Evolutionary conservation across 2,797 vertebrate genomes (phyloP).

Genomic region (Enteromius paludinosus): DNA sequence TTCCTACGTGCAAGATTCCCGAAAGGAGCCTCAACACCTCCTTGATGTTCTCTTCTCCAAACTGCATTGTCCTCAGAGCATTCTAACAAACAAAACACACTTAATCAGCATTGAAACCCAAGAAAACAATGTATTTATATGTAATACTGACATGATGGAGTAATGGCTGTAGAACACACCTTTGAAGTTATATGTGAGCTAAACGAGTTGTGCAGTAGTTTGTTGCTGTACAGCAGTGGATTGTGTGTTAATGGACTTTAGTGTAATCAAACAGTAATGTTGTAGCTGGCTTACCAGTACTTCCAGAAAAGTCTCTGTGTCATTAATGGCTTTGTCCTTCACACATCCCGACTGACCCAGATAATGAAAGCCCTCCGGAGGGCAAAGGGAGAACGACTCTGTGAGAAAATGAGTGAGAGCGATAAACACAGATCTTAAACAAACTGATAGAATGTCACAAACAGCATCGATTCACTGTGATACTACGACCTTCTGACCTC

Average conservation of each 20-base stretch:
- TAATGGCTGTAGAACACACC: neutral
- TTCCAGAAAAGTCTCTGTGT: conserved; percentile 87
- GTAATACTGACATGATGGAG: neutral
- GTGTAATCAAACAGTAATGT: conserved; percentile 8
- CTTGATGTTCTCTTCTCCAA: conserved; percentile 86
- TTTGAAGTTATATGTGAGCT: neutral
- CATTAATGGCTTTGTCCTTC: conserved; percentile 86
- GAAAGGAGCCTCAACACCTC: conserved; percentile 91
- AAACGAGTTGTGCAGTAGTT: neutral
- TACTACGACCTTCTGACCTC: neutral
- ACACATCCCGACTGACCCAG: conserved; percentile 87
- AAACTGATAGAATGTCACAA: conserved; percentile 17
- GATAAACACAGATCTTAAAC: conserved; percentile 20
- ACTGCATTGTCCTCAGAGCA: conserved; percentile 94
- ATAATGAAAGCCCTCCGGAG: conserved; percentile 90
- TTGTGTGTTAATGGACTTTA: neutral
- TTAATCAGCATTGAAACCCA: neutral
- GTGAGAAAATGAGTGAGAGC: conserved; percentile 48
- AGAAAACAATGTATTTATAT: neutral
- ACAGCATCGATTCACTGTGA: conserved; percentile 1
- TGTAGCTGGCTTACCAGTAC: conserved; percentile 83
- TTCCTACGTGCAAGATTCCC: conserved; percentile 91
- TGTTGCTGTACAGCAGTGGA: neutral
- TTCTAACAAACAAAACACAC: conserved; percentile 72
- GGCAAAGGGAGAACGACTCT: conserved; percentile 90